Base-by-base conservation (phyloP, 1,140 invertebrate genomes). In the Lepidurus couesii region DNA sequence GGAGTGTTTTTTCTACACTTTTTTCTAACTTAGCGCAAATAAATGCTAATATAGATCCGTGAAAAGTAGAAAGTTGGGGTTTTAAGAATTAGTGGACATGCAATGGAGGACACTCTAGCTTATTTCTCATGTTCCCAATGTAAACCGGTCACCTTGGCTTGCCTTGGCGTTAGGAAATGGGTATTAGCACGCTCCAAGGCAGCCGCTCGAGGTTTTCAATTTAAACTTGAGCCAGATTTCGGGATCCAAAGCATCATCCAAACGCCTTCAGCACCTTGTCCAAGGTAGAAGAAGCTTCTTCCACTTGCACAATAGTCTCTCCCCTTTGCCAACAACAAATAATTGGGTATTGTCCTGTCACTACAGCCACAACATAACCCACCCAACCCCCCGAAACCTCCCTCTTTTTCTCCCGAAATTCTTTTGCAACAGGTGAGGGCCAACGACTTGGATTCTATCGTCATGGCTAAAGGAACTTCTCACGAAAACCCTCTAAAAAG, bases 381-480 rank as follows among this genome's bases (percentile, higher is more conserved):
- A 65, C 16, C 6, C 53, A 65, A 13, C 53, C 21, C 21, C 21
- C 21, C 53, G 4, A 11, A 16, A 21, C 13, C 16, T 65, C 21
- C 53, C 13, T n/a, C 53, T 65, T 65, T 65, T 65, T 21, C 21
- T 16, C 4, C 16, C 4, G 53, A 65, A 65, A 65, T 65, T 65
- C 53, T 65, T 65, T 65, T 65, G 16, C 53, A 65, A 65, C 53
- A 65, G 53, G 53, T 65, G 53, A 65, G 53, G 53, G 53, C 16
- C 53, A 65, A 65, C 53, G 53, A 65, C 53, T 65, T 21, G 53
- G 53, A 65, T 65, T 65, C 21, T 65, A 65, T 65, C 53, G 53
- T 65, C 53, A 65, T 21, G 53, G 53, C 53, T 65, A 65, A 65
- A 65, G 53, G 8, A 65, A 65, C 53, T 65, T 65, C 53, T 65